These are phyloP conservation scores for Otolemur garnettii DNA, from an alignment of 2,113 vertebrate species.

Conservation along the genomic window DNA sequence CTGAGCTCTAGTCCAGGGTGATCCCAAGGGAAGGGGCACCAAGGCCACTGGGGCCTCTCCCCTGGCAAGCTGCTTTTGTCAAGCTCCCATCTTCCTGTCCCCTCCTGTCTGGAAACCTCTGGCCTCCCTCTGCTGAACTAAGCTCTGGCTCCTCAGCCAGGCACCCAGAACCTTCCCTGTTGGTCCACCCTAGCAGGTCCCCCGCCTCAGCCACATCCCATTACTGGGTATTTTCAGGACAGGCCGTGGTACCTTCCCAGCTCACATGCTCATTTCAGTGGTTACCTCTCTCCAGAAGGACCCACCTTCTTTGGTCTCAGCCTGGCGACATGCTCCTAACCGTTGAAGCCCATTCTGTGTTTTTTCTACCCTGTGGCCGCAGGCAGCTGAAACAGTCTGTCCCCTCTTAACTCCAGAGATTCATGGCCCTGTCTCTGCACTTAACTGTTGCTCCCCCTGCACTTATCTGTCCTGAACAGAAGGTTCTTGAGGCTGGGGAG, in stretches of 20 bases:
- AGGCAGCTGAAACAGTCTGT: no score
- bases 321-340: neutral
- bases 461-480: neutral
- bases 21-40: neutral
- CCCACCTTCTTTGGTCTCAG: neutral
- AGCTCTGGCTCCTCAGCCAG: neutral
- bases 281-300: neutral
- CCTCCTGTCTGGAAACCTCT: neutral
- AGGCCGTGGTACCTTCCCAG: neutral
- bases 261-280: fast-evolving
- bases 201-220: no score
- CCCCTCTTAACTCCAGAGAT: no score
- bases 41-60: no score
- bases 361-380: neutral
- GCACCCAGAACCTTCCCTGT: neutral
- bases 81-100: neutral
- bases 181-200: neutral
- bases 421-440: neutral
- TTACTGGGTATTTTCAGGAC: neutral
- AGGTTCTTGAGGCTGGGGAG: neutral
- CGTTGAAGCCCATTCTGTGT: neutral
- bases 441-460: neutral
- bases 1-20: neutral
- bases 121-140: neutral
- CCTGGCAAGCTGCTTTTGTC: neutral